phyloP scores from a whole-genome alignment of 2,888 invertebrate species.

The Lamellibrachia satsuma region DNA sequence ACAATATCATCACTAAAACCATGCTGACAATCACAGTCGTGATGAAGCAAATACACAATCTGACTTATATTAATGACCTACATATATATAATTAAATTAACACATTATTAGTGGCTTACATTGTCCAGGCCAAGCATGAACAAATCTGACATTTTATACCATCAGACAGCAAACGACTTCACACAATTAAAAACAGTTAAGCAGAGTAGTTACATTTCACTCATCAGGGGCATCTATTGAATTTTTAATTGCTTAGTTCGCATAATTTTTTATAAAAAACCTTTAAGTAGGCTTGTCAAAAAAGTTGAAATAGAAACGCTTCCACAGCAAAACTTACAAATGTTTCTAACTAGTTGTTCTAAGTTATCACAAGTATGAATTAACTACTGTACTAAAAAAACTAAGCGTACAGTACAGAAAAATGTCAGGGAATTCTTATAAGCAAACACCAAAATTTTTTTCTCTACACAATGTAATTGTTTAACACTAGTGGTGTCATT shows the following conservation, averaged over 20 bases:
- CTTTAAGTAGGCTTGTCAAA: neutral
- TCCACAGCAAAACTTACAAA: too few species aligned
- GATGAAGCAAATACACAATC: neutral
- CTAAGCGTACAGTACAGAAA: too few species aligned
- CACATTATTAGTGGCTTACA: neutral
- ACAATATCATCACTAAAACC: neutral
- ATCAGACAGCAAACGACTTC: neutral
- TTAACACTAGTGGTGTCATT: too few species aligned
- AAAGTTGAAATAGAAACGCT: neutral
- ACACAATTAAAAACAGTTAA: neutral
- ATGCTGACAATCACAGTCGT: neutral
- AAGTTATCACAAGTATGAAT: too few species aligned
- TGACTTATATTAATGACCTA: neutral
- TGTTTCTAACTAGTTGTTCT: too few species aligned
- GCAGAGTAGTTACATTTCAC: neutral
- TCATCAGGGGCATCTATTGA: neutral
- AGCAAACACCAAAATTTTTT: too few species aligned
- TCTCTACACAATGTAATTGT: too few species aligned
- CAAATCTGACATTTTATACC: neutral
- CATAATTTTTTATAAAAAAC: neutral
- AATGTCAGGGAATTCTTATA: too few species aligned
- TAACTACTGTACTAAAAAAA: too few species aligned
- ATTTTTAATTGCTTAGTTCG: neutral
- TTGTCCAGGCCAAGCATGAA: neutral
- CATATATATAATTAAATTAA: constrained; percentile 2